These are phyloP conservation scores for Drosophila picticornis DNA, from an alignment of 2,888 invertebrate species.

Conservation along the genomic window DNA sequence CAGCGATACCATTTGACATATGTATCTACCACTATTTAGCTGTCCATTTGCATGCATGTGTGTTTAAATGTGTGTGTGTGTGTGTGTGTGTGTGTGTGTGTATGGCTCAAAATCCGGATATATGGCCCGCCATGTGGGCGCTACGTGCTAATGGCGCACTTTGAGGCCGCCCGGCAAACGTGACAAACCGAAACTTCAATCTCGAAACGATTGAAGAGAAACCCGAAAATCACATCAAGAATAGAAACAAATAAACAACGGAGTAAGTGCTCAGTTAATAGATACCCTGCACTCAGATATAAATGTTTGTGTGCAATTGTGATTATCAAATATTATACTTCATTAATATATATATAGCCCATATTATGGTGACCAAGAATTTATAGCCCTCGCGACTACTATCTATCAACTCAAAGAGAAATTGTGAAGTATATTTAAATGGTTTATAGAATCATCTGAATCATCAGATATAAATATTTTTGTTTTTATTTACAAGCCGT, in stretches of 20 bases:
- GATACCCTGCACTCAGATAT: background rate
- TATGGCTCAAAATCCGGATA: conserved; percentile 36
- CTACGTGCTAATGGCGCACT: conserved; percentile 66
- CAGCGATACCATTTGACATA: conserved; percentile 60
- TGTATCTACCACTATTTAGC: conserved; percentile 43
- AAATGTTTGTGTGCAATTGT: background rate
- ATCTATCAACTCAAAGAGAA: background rate
- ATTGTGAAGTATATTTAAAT: background rate
- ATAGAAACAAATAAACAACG: background rate
- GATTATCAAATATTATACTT: background rate
- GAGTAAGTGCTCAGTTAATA: background rate
- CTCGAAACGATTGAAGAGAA: conserved; percentile 15
- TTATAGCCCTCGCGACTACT: background rate
- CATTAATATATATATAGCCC: too few species aligned
- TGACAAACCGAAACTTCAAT: conserved; percentile 46
- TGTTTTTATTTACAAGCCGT: background rate
- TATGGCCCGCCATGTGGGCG: conserved; percentile 47
- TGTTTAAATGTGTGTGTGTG: conserved; percentile 4
- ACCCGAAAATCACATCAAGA: conserved; percentile 34
- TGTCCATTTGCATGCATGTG: conserved; percentile 53
- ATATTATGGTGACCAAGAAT: too few species aligned
- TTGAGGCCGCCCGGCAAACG: conserved; percentile 32
- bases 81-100: conserved; percentile 13
- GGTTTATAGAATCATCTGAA: background rate
- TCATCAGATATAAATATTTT: background rate